A percentile compares a stretch with the other conserved stretches of the same genome.
These are phyloP conservation scores for Ceyx margarethae DNA, from an alignment of 2,113 vertebrate species.

Conservation along the genomic window DNA sequence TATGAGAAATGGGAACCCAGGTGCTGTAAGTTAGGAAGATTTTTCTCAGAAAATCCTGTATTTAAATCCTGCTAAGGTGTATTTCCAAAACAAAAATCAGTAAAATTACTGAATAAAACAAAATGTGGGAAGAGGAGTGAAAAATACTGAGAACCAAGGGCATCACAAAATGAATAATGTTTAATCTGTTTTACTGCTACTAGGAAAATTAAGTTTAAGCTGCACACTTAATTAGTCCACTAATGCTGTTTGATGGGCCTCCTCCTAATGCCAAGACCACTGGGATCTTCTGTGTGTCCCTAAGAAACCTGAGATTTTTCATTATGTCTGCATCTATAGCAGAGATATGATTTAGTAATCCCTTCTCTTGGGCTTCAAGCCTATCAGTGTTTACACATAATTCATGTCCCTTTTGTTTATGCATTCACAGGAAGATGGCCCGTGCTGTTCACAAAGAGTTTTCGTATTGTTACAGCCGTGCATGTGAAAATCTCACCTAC, in stretches of 20 bases:
- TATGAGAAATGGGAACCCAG: neutral
- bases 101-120: conserved; percentile 30
- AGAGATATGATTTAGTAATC: neutral
- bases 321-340: conserved; percentile 30
- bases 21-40: conserved; percentile 9
- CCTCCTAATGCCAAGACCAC: conserved; percentile 17
- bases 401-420: neutral
- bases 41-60: conserved; percentile 45
- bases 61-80: neutral
- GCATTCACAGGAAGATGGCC: neutral
- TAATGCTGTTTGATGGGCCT: conserved; percentile 60
- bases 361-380: neutral
- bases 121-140: conserved; percentile 31
- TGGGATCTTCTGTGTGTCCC: conserved; percentile 49
- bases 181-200: conserved; percentile 49
- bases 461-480: neutral
- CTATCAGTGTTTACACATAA: conserved; percentile 12
- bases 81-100: conserved; percentile 14
- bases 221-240: conserved; percentile 58
- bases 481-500: neutral
- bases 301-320: conserved; percentile 40
- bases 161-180: conserved; percentile 45
- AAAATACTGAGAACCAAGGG: conserved; percentile 44
- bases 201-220: conserved; percentile 67
- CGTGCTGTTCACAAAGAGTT: neutral